Conservation (phyloP, 2,113 vertebrate species). For the Donacobius atricapilla region DNA sequence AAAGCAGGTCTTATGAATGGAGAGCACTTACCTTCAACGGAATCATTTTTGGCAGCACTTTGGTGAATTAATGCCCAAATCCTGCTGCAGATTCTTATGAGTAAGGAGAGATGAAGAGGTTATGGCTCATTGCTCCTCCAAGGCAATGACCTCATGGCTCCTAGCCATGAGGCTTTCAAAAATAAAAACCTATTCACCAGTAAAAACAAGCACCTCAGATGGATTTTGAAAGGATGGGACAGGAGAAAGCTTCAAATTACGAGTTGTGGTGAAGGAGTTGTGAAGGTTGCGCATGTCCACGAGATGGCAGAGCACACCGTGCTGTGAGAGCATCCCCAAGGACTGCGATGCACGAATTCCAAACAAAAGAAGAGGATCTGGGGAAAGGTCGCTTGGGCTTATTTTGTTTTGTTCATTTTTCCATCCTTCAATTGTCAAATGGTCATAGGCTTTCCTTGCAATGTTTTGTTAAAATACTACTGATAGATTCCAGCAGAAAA, state of each 20-base stretch:
- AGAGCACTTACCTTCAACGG: background rate
- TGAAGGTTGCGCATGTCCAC: background rate
- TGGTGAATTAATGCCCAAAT: background rate
- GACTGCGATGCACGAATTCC: background rate
- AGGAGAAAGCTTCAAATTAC: background rate
- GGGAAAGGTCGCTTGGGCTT: background rate
- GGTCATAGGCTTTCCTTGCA: background rate
- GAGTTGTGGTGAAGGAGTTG: rapidly evolving
- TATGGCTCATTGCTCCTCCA: background rate
- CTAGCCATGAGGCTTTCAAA: background rate
- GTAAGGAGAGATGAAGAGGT: background rate
- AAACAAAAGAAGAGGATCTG: background rate
- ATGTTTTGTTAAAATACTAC: background rate
- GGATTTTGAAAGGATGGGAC: background rate
- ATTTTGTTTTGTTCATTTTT: background rate
- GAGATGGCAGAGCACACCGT: constrained; percentile 8
- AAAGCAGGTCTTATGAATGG: background rate
- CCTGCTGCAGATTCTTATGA: background rate
- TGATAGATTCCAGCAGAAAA: background rate
- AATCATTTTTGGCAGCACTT: background rate
- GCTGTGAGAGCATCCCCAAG: background rate
- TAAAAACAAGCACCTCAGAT: background rate
- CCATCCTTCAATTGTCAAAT: background rate
- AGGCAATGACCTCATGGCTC: background rate
- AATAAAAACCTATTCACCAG: background rate